These are phyloP conservation scores for Periphyllus acericola DNA, from an alignment of 2,888 invertebrate genomes.

Conservation along the genomic window DNA sequence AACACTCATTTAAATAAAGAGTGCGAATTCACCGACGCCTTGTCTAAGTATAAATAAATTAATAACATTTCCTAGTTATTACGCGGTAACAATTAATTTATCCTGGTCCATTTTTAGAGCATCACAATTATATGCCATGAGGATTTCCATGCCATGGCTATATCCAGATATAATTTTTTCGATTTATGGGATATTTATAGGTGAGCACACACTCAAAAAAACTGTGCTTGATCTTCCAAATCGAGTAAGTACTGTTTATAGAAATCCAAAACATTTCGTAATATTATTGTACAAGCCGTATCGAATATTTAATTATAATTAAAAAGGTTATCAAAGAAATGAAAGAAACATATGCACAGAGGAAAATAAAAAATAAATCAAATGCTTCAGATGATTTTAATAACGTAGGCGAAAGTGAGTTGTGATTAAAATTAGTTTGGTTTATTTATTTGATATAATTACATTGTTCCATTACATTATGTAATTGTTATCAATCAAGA, in stretches of 20 bases:
- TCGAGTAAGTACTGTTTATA: conserved; percentile 44
- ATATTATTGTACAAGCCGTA: too few relatives aligned
- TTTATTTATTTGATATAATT: conserved; percentile 33
- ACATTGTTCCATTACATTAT: too few relatives aligned
- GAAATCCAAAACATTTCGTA: neutral
- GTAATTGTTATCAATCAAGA: conserved; percentile 37
- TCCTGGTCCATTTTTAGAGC: conserved; percentile 60
- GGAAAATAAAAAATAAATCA: neutral
- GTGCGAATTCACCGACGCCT: conserved; percentile 63
- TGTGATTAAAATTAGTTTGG: conserved; percentile 55
- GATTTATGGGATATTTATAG: conserved; percentile 62
- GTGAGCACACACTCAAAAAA: conserved; percentile 63
- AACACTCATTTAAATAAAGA: conserved; percentile 62
- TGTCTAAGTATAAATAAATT: conserved; percentile 63
- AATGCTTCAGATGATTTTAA: neutral
- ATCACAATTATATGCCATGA: conserved; percentile 63
- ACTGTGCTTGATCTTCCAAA: conserved; percentile 63
- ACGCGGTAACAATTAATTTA: too few relatives aligned
- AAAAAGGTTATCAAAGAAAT: conserved; percentile 36
- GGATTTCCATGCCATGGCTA: conserved; percentile 64
- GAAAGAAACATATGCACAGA: neutral
- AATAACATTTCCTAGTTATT: too few relatives aligned
- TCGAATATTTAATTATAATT: too few relatives aligned
- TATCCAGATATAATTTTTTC: conserved; percentile 63
- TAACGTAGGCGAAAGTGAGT: neutral